A percentile compares a stretch with the other conserved stretches of the same genome.
phyloP scores from a whole-genome alignment of 2,888 invertebrate species.

The Steinernema carpocapsae region DNA sequence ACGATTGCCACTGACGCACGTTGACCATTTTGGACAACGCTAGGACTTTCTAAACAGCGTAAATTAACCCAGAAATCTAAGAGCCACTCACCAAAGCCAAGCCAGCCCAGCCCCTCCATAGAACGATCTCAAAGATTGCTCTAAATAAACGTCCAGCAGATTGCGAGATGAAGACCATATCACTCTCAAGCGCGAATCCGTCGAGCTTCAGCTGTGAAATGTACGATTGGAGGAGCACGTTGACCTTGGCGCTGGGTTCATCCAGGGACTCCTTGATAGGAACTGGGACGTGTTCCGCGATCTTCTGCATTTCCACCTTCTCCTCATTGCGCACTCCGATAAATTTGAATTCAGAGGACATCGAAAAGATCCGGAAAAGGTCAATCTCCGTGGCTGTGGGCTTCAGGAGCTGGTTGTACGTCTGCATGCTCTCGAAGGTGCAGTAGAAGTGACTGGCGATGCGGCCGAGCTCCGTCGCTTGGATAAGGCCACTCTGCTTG shows the following conservation, averaged over 20 bases:
- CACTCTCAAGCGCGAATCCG: conserved; percentile 96
- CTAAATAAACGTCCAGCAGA: conserved; percentile 91
- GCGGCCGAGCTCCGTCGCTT: conserved; percentile 90
- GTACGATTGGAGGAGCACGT: conserved; percentile 77
- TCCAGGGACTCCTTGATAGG: conserved; percentile 98
- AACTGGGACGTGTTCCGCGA: conserved; percentile 94
- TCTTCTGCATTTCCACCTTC: conserved; percentile 90
- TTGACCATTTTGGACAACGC: conserved; percentile 98
- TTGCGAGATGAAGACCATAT: conserved; percentile 99
- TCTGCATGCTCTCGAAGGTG: conserved; percentile 92
- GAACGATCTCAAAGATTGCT: conserved; percentile 95
- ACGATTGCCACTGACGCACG: conserved; percentile 90
- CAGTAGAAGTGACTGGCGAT: conserved; percentile 99
- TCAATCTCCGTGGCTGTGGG: conserved; percentile 97
- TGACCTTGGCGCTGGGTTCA: conserved; percentile 88
- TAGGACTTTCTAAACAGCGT: conserved; percentile 79
- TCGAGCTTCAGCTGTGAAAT: conserved; percentile 97
- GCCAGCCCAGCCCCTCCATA: conserved; percentile 92
- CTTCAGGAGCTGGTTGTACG: conserved; percentile 93
- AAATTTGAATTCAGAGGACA: conserved; percentile 90
- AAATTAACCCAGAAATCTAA: not conserved
- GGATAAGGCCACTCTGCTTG: conserved; percentile 85
- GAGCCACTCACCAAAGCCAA: conserved; percentile 76
- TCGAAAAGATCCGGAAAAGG: conserved; percentile 91
- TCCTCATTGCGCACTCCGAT: conserved; percentile 77